These are phyloP conservation scores for Potorous gilbertii DNA, from an alignment of 2,797 vertebrate species.

Conservation along the genomic window DNA sequence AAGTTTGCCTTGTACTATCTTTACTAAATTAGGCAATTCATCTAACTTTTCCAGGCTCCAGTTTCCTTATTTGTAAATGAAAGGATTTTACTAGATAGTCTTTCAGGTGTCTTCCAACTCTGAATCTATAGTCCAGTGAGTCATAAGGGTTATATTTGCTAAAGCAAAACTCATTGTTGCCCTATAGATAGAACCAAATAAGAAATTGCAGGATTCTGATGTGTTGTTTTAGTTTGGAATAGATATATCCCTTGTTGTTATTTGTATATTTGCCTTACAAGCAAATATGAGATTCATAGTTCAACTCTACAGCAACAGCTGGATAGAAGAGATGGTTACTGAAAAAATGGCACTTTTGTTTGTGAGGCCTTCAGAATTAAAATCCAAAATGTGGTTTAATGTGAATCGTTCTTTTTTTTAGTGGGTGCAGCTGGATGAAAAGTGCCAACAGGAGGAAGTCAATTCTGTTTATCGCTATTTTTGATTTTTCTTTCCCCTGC, in stretches of 20 bases:
- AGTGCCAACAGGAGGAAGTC: slow-evolving; percentile 25
- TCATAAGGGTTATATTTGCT: neutral
- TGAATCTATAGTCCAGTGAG: neutral
- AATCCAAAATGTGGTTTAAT: slow-evolving; percentile 31
- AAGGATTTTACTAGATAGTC: neutral
- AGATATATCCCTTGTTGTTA: neutral
- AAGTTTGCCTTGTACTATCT: neutral
- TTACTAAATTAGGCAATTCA: neutral
- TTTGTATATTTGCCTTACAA: neutral
- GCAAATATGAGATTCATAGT: neutral
- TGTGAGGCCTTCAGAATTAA: slow-evolving; percentile 37
- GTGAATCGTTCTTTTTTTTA: neutral
- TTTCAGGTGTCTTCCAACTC: neutral
- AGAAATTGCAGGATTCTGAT: neutral
- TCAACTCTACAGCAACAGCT: neutral
- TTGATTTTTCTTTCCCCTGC: slow-evolving; percentile 37
- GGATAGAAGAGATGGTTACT: neutral
- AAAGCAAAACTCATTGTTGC: neutral
- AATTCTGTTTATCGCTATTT: slow-evolving; percentile 16
- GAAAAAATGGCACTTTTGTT: slow-evolving; percentile 32
- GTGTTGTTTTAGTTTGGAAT: neutral
- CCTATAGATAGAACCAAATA: slow-evolving; percentile 25
- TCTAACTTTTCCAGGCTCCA: neutral
- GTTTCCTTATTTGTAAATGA: neutral
- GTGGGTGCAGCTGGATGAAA: neutral